phyloP scores from a whole-genome alignment of 2,888 invertebrate species.

The Heteromurus nitidus region DNA sequence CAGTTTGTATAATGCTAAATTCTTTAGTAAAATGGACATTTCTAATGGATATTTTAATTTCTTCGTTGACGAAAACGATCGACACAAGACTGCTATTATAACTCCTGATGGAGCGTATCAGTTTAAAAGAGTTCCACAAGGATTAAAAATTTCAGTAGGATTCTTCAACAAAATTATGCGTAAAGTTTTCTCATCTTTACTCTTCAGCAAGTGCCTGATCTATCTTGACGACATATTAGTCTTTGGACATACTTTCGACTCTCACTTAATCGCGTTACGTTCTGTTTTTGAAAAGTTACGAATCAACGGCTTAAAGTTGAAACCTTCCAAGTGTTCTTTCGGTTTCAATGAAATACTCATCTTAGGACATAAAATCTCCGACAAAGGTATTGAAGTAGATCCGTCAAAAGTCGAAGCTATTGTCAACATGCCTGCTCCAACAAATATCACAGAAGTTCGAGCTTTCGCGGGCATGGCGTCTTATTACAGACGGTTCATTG shows the following conservation, averaged over 20 bases:
- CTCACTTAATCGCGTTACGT: neutral
- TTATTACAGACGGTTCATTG: slow-evolving; percentile 28
- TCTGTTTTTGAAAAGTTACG: neutral
- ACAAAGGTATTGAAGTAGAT: slow-evolving; percentile 14
- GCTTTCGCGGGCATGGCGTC: slow-evolving; percentile 13
- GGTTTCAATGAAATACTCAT: slow-evolving; percentile 10
- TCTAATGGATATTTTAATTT: slow-evolving; percentile 16
- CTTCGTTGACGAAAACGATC: neutral
- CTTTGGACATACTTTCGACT: neutral
- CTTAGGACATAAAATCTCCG: slow-evolving; percentile 10
- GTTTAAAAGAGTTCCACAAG: slow-evolving; percentile 10
- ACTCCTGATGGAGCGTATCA: neutral
- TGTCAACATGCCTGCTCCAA: slow-evolving; percentile 27
- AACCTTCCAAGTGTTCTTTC: slow-evolving; percentile 13
- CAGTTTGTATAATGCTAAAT: neutral
- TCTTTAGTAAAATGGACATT: slow-evolving; percentile 4
- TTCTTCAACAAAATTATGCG: slow-evolving; percentile 20
- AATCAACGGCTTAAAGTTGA: slow-evolving; percentile 21
- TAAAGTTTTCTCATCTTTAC: neutral
- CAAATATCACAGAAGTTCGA: slow-evolving; percentile 7
- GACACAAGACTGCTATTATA: neutral
- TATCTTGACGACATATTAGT: slow-evolving; percentile 6
- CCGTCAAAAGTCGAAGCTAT: slow-evolving; percentile 15
- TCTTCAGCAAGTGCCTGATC: neutral
- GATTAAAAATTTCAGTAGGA: neutral